Evolutionary conservation across 2,888 invertebrate genomes (phyloP).

Genomic region (Ornithoptera priamus): DNA sequence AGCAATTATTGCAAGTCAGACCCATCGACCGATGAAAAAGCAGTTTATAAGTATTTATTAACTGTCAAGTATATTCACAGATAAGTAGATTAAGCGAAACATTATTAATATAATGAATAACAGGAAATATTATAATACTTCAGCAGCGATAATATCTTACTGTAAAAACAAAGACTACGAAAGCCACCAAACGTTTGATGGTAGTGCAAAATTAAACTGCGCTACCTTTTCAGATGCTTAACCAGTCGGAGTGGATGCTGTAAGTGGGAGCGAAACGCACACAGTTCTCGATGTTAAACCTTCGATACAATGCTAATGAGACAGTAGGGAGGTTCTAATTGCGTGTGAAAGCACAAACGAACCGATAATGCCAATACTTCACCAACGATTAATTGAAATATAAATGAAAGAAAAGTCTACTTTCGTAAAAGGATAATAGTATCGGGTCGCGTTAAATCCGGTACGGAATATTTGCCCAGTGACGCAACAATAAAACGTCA

Average conservation of each 20-base stretch:
- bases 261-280: slow-evolving; percentile 48
- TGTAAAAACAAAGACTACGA: too few relatives aligned
- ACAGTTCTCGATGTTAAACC: slow-evolving; percentile 42
- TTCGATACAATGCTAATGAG: slow-evolving; percentile 66
- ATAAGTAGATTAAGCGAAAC: not conserved
- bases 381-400: slow-evolving; percentile 23
- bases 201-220: slow-evolving; percentile 62
- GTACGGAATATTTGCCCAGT: slow-evolving; percentile 39
- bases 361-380: slow-evolving; percentile 66
- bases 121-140: too few relatives aligned
- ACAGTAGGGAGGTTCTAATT: slow-evolving; percentile 71
- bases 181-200: slow-evolving; percentile 58
- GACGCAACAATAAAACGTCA: slow-evolving; percentile 53
- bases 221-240: slow-evolving; percentile 63
- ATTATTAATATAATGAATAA: not conserved
- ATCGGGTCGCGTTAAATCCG: slow-evolving; percentile 24
- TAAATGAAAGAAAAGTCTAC: not conserved
- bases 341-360: slow-evolving; percentile 73
- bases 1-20: too few relatives aligned
- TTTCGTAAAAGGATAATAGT: slow-evolving; percentile 5
- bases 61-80: not conserved
- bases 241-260: slow-evolving; percentile 44
- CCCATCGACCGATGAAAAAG: too few relatives aligned
- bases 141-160: too few relatives aligned
- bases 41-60: not conserved